Evolutionary conservation across 2,113 vertebrate genomes (phyloP).

Genomic region (Dunckerocampus dactyliophorus): DNA sequence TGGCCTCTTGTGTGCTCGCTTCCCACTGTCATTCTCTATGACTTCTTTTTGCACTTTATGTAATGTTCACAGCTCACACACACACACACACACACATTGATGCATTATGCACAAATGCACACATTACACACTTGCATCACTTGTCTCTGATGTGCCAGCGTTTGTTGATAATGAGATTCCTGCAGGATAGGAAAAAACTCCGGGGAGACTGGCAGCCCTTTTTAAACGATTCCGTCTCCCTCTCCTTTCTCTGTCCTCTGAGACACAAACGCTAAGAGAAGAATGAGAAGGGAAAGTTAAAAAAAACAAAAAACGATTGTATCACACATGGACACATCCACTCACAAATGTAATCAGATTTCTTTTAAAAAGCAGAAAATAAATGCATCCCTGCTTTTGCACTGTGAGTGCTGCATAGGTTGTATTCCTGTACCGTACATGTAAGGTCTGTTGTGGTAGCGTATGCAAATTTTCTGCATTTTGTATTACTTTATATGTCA

Average conservation of each 20-base stretch:
- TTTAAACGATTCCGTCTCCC: conserved; percentile 60
- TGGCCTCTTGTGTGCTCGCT: conserved; percentile 42
- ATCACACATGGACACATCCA: conserved; percentile 13
- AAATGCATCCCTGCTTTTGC: not conserved
- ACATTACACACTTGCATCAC: conserved; percentile 39
- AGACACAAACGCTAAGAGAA: conserved; percentile 44
- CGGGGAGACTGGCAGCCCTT: conserved; percentile 61
- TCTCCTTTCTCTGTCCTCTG: conserved; percentile 36
- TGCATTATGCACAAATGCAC: conserved; percentile 6
- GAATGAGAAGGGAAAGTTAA: conserved; percentile 19
- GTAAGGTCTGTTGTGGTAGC: not conserved
- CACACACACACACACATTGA: conserved; percentile 10
- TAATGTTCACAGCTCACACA: conserved; percentile 16
- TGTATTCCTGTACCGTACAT: not conserved
- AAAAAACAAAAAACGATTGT: conserved; percentile 37
- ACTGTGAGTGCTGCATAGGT: not conserved
- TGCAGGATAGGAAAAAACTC: conserved; percentile 59
- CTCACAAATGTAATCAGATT: not conserved
- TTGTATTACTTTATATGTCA: not conserved
- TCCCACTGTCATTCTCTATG: conserved; percentile 14
- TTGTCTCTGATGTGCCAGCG: conserved; percentile 59
- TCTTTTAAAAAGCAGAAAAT: no score
- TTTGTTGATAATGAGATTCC: conserved; percentile 72
- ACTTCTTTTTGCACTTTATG: conserved; percentile 29
- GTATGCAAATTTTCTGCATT: not conserved